Percentiles rank a stretch among this genome's conserved stretches.
phyloP scores from a whole-genome alignment of 35 echinoderm and acorn worm genomes.

The Ophiothrix spiculata region DNA sequence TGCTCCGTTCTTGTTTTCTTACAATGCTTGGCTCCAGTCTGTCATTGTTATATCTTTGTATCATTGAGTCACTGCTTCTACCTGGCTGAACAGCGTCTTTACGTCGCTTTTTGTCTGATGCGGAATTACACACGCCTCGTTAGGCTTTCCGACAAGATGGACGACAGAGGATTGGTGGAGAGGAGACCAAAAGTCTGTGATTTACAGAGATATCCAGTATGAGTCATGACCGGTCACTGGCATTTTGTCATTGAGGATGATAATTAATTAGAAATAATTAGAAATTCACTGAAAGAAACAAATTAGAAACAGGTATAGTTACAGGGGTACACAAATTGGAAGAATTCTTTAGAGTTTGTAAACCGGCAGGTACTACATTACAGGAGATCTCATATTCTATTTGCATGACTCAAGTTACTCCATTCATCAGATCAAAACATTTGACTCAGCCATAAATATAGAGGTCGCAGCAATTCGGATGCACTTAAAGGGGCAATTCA shows the following conservation, averaged over 20 bases:
- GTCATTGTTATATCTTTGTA: neutral
- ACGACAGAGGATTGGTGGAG: neutral
- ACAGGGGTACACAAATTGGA: no score
- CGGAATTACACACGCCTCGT: neutral
- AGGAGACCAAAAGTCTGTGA: neutral
- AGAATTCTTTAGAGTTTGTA: no score
- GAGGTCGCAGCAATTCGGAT: no score
- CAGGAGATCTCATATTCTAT: no score
- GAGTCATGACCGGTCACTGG: conserved; percentile 6
- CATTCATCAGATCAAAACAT: no score
- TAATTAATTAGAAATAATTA: neutral
- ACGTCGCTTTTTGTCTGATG: neutral
- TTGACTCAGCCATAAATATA: no score
- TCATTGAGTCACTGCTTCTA: neutral
- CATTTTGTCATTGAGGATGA: neutral
- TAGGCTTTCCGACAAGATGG: neutral
- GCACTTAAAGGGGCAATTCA: no score
- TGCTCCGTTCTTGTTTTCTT: neutral
- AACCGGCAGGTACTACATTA: no score
- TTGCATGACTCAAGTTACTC: no score
- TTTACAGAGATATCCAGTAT: neutral
- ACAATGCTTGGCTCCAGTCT: neutral
- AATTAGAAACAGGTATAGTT: neutral
- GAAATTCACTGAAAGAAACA: neutral
- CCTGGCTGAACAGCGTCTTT: neutral